Conservation (phyloP, 2,888 invertebrate species). For the Cerastis rubricosa region DNA sequence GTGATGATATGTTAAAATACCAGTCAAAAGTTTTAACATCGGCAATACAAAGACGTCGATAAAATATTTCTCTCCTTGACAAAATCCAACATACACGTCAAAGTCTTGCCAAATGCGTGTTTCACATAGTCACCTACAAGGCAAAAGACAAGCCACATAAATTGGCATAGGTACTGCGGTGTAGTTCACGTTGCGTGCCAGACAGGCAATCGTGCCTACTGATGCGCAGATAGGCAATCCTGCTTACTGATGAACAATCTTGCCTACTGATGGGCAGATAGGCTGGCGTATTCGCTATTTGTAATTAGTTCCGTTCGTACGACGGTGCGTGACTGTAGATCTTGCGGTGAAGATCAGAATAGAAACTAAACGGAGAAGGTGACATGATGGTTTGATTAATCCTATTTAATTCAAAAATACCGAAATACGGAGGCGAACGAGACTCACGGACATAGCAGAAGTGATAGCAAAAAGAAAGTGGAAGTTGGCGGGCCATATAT, state of each 20-base stretch:
- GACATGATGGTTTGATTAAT: not conserved
- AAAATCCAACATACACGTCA: not conserved
- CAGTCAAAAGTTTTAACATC: not conserved
- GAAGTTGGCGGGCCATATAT: too few species aligned
- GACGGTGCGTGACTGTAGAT: conserved; percentile 55
- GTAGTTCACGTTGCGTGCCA: conserved; percentile 49
- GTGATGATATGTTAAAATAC: not conserved
- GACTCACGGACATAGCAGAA: too few species aligned
- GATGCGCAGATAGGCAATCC: conserved; percentile 48
- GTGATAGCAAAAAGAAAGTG: too few species aligned
- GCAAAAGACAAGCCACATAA: conserved; percentile 26
- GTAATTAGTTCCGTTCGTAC: conserved; percentile 56
- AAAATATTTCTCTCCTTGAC: not conserved
- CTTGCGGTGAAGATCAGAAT: conserved; percentile 17
- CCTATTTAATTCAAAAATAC: too few species aligned
- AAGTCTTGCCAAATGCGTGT: not conserved
- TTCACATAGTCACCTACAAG: not conserved
- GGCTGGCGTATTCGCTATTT: conserved; percentile 43
- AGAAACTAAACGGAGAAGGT: not conserved
- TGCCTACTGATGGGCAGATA: conserved; percentile 50
- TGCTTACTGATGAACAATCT: conserved; percentile 44
- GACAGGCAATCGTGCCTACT: conserved; percentile 52
- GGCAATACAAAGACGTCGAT: not conserved
- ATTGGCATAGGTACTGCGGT: conserved; percentile 13
- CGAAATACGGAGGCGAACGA: too few species aligned